A percentile compares a stretch with the other conserved stretches of the same genome.
Conservation (phyloP, 2,113 vertebrate species). For the Calonectris borealis region DNA sequence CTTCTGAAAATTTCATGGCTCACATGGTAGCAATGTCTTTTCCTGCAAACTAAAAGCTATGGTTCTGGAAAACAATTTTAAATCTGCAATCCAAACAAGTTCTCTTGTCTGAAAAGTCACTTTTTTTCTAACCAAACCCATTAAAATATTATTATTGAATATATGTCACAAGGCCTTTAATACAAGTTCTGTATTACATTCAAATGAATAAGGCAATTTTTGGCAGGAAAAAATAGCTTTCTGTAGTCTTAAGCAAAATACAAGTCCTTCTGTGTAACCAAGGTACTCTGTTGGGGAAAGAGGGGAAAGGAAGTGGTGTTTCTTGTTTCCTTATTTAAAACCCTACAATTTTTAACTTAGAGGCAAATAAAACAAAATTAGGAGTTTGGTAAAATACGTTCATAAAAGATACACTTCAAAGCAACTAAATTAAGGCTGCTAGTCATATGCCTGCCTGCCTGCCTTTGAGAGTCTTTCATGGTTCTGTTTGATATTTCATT, state of each 20-base stretch:
- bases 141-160: neutral
- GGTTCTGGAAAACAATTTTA: neutral
- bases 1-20: neutral
- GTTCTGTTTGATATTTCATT: slow-evolving; percentile 5
- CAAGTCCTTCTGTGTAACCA: neutral
- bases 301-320: neutral
- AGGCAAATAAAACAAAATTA: neutral
- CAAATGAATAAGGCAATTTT: neutral
- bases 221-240: neutral
- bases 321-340: neutral
- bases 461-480: neutral
- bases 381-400: neutral
- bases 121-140: neutral
- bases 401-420: neutral
- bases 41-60: neutral
- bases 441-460: neutral
- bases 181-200: neutral
- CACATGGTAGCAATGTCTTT: neutral
- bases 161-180: neutral
- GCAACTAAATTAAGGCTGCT: neutral
- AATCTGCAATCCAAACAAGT: neutral
- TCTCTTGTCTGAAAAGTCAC: neutral
- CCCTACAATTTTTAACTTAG: neutral
- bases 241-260: neutral
- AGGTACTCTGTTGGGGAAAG: neutral